Percentiles rank a stretch among this genome's conserved stretches.
Conservation (phyloP, 2,113 vertebrate genomes). For the Amazona vittata region DNA sequence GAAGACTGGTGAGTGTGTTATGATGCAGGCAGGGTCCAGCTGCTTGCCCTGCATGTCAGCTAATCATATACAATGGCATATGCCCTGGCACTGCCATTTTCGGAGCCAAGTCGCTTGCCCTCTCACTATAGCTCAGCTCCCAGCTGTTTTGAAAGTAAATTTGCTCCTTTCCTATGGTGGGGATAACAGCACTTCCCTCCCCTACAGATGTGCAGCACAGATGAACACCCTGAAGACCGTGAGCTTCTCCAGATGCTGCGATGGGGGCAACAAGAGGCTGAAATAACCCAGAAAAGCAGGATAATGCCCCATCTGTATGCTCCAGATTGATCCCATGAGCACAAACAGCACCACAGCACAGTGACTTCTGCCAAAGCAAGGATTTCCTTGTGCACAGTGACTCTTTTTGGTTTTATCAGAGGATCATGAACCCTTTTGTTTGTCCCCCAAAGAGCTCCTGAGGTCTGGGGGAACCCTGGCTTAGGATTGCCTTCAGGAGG, state of each 20-base stretch:
- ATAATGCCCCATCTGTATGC: rapidly evolving
- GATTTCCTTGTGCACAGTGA: background rate
- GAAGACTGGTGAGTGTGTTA: background rate
- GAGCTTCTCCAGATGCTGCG: background rate
- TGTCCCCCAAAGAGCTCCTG: rapidly evolving
- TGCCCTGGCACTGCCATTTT: background rate
- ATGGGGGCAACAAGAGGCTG: background rate
- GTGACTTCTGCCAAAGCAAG: background rate
- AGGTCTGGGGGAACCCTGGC: rapidly evolving
- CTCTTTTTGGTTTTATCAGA: background rate
- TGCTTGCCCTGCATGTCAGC: rapidly evolving
- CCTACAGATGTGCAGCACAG: background rate
- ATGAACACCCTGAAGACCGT: background rate
- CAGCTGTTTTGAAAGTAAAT: rapidly evolving
- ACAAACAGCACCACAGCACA: background rate
- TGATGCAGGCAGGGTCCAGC: background rate
- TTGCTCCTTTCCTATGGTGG: background rate
- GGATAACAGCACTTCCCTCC: background rate
- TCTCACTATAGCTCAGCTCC: background rate
- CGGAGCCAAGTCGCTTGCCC: background rate
- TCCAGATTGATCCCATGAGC: rapidly evolving
- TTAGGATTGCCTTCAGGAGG: slow-evolving; percentile 55
- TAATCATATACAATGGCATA: background rate
- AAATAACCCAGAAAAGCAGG: background rate
- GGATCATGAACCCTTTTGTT: rapidly evolving